Percentiles rank a stretch among this genome's conserved stretches.
Evolutionary conservation across 2,113 vertebrate species (phyloP).

Genomic region (Chaetorhynchus papuensis): DNA sequence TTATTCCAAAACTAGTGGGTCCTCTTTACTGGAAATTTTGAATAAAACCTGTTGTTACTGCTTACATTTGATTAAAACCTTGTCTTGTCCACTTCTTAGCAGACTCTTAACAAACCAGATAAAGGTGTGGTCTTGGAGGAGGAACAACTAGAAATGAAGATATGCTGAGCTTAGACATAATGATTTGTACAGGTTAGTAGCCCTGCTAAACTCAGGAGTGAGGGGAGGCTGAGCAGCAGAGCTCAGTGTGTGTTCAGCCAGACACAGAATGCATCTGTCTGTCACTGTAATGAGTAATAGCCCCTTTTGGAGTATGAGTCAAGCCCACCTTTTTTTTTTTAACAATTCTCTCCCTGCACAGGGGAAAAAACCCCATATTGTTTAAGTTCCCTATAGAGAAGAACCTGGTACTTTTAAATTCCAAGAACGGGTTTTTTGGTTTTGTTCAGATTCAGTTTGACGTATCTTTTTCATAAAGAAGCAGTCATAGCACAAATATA

Average conservation of each 20-base stretch:
- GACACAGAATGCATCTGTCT: background rate
- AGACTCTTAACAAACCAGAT: background rate
- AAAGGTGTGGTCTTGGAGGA: background rate
- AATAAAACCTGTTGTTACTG: constrained; percentile 91
- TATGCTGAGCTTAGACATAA: background rate
- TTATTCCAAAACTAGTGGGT: constrained; percentile 92
- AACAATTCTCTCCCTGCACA: background rate
- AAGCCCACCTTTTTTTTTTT: background rate
- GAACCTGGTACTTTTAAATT: background rate
- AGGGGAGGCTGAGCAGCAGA: background rate
- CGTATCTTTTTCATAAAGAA: background rate
- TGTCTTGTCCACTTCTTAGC: constrained; percentile 59
- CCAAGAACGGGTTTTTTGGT: background rate
- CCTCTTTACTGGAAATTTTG: constrained; percentile 94
- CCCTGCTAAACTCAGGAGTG: background rate
- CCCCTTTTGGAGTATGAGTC: background rate
- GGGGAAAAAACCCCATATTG: background rate
- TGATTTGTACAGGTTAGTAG: constrained; percentile 1
- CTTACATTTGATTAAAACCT: constrained; percentile 74
- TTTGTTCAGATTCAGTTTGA: background rate
- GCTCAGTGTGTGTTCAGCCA: background rate
- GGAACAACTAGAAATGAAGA: background rate
- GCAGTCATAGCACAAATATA: background rate
- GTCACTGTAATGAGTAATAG: background rate
- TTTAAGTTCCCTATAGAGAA: background rate